Percentiles rank a stretch among this genome's conserved stretches.
phyloP scores from a whole-genome alignment of 2,888 invertebrate genomes.

The Ophion ellenae region DNA sequence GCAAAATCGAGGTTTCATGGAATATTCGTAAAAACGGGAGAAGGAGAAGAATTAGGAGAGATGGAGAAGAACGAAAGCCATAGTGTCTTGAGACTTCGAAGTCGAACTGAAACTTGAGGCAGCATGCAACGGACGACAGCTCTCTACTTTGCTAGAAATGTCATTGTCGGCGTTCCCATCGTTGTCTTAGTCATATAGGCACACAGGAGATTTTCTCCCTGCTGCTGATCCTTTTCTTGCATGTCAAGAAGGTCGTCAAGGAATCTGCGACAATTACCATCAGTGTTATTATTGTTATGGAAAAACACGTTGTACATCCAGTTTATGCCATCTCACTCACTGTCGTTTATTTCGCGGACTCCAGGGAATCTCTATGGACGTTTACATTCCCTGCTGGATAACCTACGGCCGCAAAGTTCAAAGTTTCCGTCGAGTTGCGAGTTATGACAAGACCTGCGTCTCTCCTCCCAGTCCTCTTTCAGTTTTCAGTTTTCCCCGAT shows the following conservation, averaged over 20 bases:
- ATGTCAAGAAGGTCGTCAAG: conserved; percentile 33
- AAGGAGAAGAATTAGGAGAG: background rate
- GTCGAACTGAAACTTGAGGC: conserved; percentile 29
- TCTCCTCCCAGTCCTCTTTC: background rate
- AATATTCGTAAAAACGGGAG: conserved; percentile 34
- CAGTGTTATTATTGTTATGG: conserved; percentile 26
- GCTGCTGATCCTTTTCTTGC: conserved; percentile 27
- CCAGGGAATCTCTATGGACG: conserved; percentile 8
- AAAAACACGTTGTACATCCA: background rate
- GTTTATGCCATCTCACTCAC: conserved; percentile 5
- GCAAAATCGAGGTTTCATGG: conserved; percentile 47
- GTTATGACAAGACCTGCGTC: conserved; percentile 73
- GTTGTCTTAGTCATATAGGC: background rate
- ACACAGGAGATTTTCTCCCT: conserved; percentile 19
- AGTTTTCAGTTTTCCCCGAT: conserved; percentile 16
- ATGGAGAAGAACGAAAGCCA: background rate
- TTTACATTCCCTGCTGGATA: conserved; percentile 23
- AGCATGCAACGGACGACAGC: conserved; percentile 52
- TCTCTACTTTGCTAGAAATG: conserved; percentile 52
- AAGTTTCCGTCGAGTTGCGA: conserved; percentile 72
- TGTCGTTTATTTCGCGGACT: conserved; percentile 7
- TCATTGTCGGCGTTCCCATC: conserved; percentile 19
- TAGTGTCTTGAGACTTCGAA: conserved; percentile 36
- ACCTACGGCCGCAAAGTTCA: conserved; percentile 67
- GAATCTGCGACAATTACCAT: conserved; percentile 43